Evolutionary conservation across 1,140 invertebrate species (phyloP), one percentile per base, ranked within the genome.

Genomic region (Acromyrmex echinatior): DNA sequence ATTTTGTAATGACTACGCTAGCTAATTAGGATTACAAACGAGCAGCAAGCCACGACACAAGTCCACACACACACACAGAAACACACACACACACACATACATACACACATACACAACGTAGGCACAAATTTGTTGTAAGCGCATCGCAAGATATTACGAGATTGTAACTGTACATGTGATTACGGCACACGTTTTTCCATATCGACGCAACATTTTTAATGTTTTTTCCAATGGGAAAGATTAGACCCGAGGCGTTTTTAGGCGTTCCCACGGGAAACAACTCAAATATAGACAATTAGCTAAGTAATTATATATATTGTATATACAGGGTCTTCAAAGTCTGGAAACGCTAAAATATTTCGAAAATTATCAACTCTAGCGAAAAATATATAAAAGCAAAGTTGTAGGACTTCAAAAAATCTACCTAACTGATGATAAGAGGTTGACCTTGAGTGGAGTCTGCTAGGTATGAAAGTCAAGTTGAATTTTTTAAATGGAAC

Each of bases 1-100:
- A 93, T 94, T 94, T 94, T 94, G 91, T 94, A 94, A 94, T 81
- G 88, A 93, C 71, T 86, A 89, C 31, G 92, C 90, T 92, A 92
- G 92, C 90, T 92, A 92, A 91, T 92, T 93, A 92, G 89, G 71
- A 88, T 91, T 92, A 92, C 92, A 92, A 91, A 84, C 86, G 53
- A 60, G 21, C 80, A 74, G 39, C 78, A 70, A 56, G 45, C 63
- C 39, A 78, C 56, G 28, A 21, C 21, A 45, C 3, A 28, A 16
- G 9, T 62, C 10, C 84, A 49, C 79, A 87, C 60, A 78, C 25
- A 77, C 21, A 73, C 2, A 65, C 49, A 14, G n/a, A n/a, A n/a
- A n/a, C 45, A 28, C 56, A 65, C 1, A 18, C 31, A 21, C 39
- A 49, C 28, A 21, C 10, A 14, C 0, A 31, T 7, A 58, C n/a